Evolutionary conservation across 1,140 invertebrate genomes (phyloP), one percentile per base, ranked within the genome.

Genomic region (Sycobia sp.): DNA sequence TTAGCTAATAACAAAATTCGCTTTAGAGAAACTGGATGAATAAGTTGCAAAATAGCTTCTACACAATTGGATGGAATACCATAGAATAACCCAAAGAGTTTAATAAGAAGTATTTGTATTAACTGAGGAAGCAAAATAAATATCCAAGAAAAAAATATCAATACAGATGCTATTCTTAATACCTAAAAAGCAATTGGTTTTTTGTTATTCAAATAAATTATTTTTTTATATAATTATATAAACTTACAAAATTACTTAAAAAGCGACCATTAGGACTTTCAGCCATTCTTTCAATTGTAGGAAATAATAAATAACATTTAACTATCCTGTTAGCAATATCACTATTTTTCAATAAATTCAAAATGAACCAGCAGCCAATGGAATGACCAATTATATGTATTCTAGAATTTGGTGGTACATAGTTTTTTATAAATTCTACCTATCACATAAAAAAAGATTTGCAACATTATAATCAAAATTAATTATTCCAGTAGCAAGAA

Each of bases 381-480:
- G 93, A 95, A 83, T 95, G 93, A 1, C 90, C 92, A 66, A 95
- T 84, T 0, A 94, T 69, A 76, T 92, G 86, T 4, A 96, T 72
- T 69, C 84, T 86, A 0, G 86, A 83, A 76, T 89, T 81, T 36
- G 80, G 67, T 5, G 92, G 90, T 55, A 93, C 80, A 71, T 88
- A 88, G 60, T 88, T 83, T 59, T 86, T 82, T 41, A 95, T 87
- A 76, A 95, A 94, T 44, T 86, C 83, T 13, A 86, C 69, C 84
- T 86, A 44, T 39, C 75, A 76, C 29, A 69, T 60, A 34, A 65
- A 66, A 69, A 46, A 20, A 18, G 5, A 44, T 25, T 14, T 25
- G 20, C 20, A 16, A 46, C n/a, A n/a, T n/a, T n/a, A n/a, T n/a
- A n/a, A n/a, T n/a, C n/a, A n/a, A n/a, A n/a, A n/a, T n/a, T n/a